Percentiles rank a stretch among this genome's conserved stretches.
Evolutionary conservation across 2,888 invertebrate species (phyloP).

Genomic region (Pammene aurita): DNA sequence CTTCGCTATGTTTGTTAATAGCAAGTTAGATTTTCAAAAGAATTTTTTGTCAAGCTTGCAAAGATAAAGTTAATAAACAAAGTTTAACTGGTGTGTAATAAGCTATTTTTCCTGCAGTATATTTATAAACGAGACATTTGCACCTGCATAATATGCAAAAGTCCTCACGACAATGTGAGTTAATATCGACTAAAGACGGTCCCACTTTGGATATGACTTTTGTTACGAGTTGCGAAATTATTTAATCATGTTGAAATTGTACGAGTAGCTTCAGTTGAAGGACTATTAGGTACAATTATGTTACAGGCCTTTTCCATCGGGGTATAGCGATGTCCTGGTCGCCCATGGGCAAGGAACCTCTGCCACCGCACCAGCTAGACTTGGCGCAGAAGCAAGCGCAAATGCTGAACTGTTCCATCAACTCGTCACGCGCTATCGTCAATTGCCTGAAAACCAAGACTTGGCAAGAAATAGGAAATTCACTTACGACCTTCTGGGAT

Average conservation of each 20-base stretch:
- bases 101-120: too few species aligned
- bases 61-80: too few species aligned
- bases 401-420: slow-evolving; percentile 83
- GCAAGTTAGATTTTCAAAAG: too few species aligned
- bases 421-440: slow-evolving; percentile 78
- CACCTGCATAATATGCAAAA: too few species aligned
- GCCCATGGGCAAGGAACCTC: slow-evolving; percentile 78
- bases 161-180: too few species aligned
- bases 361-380: slow-evolving; percentile 79
- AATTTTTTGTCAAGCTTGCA: too few species aligned
- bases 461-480: slow-evolving; percentile 76
- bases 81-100: too few species aligned
- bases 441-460: slow-evolving; percentile 82
- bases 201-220: too few species aligned
- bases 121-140: too few species aligned
- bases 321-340: slow-evolving; percentile 88
- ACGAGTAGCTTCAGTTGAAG: not conserved
- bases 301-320: slow-evolving; percentile 86
- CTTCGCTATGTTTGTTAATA: too few species aligned
- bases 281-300: not conserved
- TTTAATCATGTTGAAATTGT: not conserved
- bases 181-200: too few species aligned
- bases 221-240: too few species aligned
- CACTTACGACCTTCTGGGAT: slow-evolving; percentile 66
- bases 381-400: slow-evolving; percentile 85